phyloP scores from a whole-genome alignment of 2,888 invertebrate genomes.

The Apotomis turbidana region DNA sequence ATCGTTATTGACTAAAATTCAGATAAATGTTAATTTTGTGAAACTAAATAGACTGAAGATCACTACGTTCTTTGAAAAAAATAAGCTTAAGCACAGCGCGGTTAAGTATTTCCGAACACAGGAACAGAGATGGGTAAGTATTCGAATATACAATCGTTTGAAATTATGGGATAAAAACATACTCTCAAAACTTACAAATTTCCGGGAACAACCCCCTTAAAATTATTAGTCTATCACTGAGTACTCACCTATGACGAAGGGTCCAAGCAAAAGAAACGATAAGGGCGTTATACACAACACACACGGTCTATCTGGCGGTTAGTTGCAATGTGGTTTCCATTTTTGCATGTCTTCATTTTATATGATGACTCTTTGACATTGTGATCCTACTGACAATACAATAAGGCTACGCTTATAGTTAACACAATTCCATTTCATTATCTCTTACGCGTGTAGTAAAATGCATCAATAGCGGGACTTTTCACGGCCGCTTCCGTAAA shows the following conservation, averaged over 20 bases:
- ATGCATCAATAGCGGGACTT: too few species aligned
- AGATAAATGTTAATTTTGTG: too few species aligned
- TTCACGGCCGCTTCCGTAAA: background rate
- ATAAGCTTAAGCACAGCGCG: too few species aligned
- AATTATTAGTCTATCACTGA: background rate
- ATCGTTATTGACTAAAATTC: too few species aligned
- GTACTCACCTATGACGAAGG: constrained; percentile 4
- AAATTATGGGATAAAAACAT: too few species aligned
- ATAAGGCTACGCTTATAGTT: constrained; percentile 26
- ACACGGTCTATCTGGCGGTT: background rate
- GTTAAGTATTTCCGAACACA: too few species aligned
- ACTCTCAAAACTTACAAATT: background rate
- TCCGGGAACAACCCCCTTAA: too few species aligned
- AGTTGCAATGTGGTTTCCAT: constrained; percentile 23
- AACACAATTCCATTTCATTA: background rate
- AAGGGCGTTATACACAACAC: background rate
- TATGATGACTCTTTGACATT: constrained; percentile 43
- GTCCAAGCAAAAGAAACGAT: background rate
- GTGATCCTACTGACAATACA: constrained; percentile 30
- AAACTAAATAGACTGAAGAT: too few species aligned
- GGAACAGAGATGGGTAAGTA: too few species aligned
- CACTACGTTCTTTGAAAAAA: too few species aligned
- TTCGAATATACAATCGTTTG: too few species aligned
- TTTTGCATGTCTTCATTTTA: constrained; percentile 42
- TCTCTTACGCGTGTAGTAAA: too few species aligned